These are phyloP conservation scores for Drosophila meridiana DNA, from an alignment of 2,888 invertebrate species.

Conservation along the genomic window DNA sequence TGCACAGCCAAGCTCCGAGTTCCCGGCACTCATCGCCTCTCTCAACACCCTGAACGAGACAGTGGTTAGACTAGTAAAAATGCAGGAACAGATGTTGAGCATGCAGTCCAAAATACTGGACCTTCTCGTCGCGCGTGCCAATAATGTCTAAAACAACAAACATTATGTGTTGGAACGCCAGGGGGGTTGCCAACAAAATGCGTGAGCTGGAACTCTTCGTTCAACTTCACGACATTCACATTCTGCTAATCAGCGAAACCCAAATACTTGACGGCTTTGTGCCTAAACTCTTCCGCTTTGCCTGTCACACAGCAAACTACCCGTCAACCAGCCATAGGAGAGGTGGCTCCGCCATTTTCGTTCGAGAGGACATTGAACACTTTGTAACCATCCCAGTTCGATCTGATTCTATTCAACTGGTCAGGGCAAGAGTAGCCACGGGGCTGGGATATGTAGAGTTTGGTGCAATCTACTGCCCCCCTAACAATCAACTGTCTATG, in stretches of 20 bases:
- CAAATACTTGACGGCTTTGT: not conserved
- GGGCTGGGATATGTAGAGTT: too few relatives aligned
- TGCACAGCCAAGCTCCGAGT: not conserved
- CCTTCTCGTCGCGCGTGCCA: not conserved
- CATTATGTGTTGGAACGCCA: too few relatives aligned
- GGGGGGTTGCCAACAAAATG: not conserved
- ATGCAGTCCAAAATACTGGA: slow-evolving; percentile 1
- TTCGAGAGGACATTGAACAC: too few relatives aligned
- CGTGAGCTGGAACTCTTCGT: not conserved
- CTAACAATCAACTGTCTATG: too few relatives aligned
- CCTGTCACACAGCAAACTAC: not conserved
- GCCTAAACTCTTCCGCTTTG: not conserved
- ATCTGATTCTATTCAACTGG: too few relatives aligned
- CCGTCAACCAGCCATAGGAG: not conserved
- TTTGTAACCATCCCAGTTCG: too few relatives aligned
- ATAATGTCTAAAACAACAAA: not conserved
- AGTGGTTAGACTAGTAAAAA: not conserved
- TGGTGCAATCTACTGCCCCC: too few relatives aligned
- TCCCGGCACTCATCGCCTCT: not conserved
- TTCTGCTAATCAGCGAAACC: not conserved
- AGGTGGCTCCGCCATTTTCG: not conserved
- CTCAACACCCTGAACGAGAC: not conserved
- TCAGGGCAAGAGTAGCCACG: too few relatives aligned
- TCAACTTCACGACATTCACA: not conserved
- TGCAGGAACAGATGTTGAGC: not conserved